Evolutionary conservation across 2,113 vertebrate species (phyloP).

Genomic region (Scomber scombrus): DNA sequence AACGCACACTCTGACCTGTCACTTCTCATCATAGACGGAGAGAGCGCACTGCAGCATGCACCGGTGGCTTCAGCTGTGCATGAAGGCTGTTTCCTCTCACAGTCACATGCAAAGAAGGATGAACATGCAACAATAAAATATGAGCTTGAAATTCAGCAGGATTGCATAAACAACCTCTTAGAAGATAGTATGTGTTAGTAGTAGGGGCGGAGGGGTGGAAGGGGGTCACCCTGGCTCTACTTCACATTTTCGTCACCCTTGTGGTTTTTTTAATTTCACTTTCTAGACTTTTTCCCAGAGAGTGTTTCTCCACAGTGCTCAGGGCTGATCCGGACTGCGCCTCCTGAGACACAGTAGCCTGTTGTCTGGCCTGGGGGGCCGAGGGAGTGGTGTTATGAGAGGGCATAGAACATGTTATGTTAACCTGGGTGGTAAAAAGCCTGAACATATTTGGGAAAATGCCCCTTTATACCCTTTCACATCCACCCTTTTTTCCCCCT

Average conservation of each 20-base stretch:
- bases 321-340: conserved; percentile 50
- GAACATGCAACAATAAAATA: neutral
- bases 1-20: conserved; percentile 60
- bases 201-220: no score
- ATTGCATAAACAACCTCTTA: conserved; percentile 12
- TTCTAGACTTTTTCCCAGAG: conserved; percentile 54
- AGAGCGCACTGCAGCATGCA: conserved; percentile 19
- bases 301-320: conserved; percentile 31
- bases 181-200: neutral
- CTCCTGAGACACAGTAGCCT: conserved; percentile 78
- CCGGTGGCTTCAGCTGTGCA: conserved; percentile 46
- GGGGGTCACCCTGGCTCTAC: conserved; percentile 5
- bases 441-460: conserved; percentile 77
- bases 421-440: conserved; percentile 82
- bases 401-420: conserved; percentile 76
- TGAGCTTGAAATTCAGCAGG: neutral
- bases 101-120: neutral
- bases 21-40: conserved; percentile 49
- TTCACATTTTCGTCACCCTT: neutral
- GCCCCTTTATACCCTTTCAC: conserved; percentile 65
- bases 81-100: conserved; percentile 56
- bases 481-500: conserved; percentile 28
- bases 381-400: conserved; percentile 70
- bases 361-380: conserved; percentile 73
- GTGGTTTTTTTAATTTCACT: conserved; percentile 46